These are phyloP conservation scores for Elachura formosa DNA, from an alignment of 2,113 vertebrate species.

Conservation along the genomic window DNA sequence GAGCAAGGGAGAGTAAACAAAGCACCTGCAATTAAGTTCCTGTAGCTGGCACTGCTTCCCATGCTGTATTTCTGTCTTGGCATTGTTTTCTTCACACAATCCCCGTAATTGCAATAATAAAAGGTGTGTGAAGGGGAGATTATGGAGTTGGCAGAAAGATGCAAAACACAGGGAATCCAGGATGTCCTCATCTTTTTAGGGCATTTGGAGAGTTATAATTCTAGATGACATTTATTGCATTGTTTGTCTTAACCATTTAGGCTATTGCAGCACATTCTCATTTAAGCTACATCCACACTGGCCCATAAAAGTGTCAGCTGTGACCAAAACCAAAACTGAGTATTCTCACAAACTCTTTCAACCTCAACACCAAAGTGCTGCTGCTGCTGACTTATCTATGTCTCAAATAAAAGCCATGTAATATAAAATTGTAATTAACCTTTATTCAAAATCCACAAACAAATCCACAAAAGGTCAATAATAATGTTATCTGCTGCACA, in stretches of 20 bases:
- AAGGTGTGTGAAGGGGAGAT: background rate
- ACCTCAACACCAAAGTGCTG: background rate
- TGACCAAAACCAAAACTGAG: background rate
- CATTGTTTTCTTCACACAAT: background rate
- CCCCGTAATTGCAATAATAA: background rate
- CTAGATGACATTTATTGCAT: background rate
- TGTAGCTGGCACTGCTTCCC: background rate
- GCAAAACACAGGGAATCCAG: background rate
- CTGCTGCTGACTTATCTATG: background rate
- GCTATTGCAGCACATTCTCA: background rate
- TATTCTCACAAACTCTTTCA: background rate
- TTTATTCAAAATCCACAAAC: background rate
- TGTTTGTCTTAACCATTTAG: constrained; percentile 1
- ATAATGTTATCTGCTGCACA: background rate
- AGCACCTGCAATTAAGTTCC: background rate
- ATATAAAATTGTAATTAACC: background rate
- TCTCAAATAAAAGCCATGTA: background rate
- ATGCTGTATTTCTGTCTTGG: background rate
- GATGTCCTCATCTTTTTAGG: background rate
- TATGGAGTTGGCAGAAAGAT: background rate
- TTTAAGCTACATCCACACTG: background rate
- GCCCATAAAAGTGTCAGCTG: background rate
- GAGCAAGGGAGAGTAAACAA: background rate
- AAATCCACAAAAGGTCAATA: background rate
- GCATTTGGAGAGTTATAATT: background rate